Percentiles rank a stretch among this genome's conserved stretches.
These are phyloP conservation scores for Scaptomyza cyrtandrae DNA, from an alignment of 2,888 invertebrate species.

Conservation along the genomic window DNA sequence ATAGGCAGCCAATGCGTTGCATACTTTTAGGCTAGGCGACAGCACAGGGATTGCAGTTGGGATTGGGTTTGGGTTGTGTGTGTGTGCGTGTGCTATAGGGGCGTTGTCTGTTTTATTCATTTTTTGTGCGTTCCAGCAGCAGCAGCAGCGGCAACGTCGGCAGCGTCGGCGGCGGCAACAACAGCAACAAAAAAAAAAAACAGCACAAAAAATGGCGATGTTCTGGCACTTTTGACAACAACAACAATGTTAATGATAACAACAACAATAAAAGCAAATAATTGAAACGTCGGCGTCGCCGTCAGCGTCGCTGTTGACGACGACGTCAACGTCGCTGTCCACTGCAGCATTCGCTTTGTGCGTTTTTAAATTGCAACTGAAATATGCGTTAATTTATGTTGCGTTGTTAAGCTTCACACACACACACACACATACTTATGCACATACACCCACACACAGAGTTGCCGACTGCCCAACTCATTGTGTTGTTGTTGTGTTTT, in stretches of 20 bases:
- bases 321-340: slow-evolving; percentile 46
- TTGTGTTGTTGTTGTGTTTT: slow-evolving; percentile 1
- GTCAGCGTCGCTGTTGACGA: slow-evolving; percentile 37
- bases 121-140: slow-evolving; percentile 72
- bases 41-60: slow-evolving; percentile 10
- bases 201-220: slow-evolving; percentile 57
- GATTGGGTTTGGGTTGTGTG: background rate
- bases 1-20: slow-evolving; percentile 74
- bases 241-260: slow-evolving; percentile 74
- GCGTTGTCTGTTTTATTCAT: slow-evolving; percentile 78
- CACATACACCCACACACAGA: slow-evolving; percentile 13
- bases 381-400: slow-evolving; percentile 79
- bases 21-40: slow-evolving; percentile 76
- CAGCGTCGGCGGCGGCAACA: slow-evolving; percentile 32
- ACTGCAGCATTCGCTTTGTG: slow-evolving; percentile 68
- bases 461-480: slow-evolving; percentile 1
- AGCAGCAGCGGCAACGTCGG: slow-evolving; percentile 28
- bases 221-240: slow-evolving; percentile 74
- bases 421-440: slow-evolving; percentile 27
- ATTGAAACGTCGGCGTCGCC: slow-evolving; percentile 67
- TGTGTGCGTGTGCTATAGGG: slow-evolving; percentile 48
- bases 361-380: slow-evolving; percentile 78
- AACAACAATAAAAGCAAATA: slow-evolving; percentile 65
- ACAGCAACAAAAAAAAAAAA: slow-evolving; percentile 51
- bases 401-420: slow-evolving; percentile 58